Conservation (phyloP, 2,797 vertebrate genomes). For the Manis javanica region DNA sequence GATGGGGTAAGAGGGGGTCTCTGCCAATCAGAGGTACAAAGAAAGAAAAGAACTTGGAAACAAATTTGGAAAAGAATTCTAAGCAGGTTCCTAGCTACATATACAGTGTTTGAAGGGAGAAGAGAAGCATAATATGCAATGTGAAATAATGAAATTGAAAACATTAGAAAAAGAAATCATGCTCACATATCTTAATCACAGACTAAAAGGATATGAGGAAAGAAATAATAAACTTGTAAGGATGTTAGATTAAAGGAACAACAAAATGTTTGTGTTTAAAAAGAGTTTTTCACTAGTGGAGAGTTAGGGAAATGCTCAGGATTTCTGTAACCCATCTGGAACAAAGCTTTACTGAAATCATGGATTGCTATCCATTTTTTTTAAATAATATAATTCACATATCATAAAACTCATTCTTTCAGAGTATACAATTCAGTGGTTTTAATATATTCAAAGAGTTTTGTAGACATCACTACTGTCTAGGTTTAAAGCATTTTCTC, state of each 20-base stretch:
- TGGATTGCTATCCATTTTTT: background rate
- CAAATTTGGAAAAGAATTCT: conserved; percentile 17
- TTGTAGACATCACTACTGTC: background rate
- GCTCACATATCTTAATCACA: background rate
- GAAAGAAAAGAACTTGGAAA: background rate
- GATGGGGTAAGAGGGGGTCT: background rate
- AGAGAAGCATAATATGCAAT: background rate
- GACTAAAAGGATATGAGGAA: background rate
- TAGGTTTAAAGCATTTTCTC: background rate
- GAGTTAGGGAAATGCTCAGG: background rate
- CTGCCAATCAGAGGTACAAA: background rate
- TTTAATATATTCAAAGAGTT: background rate
- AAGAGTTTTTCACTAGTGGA: background rate
- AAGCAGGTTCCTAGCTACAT: background rate
- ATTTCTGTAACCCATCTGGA: background rate
- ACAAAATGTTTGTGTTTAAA: background rate
- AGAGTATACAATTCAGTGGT: background rate
- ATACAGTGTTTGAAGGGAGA: background rate
- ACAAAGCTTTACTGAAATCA: background rate
- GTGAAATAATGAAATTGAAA: too few relatives aligned
- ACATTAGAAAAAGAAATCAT: background rate
- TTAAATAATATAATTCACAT: background rate
- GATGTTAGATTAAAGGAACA: background rate
- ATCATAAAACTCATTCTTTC: background rate
- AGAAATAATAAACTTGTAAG: background rate